These are phyloP conservation scores for Drosophila bipectinata DNA, from an alignment of 1,140 invertebrate genomes.

Conservation along the genomic window DNA sequence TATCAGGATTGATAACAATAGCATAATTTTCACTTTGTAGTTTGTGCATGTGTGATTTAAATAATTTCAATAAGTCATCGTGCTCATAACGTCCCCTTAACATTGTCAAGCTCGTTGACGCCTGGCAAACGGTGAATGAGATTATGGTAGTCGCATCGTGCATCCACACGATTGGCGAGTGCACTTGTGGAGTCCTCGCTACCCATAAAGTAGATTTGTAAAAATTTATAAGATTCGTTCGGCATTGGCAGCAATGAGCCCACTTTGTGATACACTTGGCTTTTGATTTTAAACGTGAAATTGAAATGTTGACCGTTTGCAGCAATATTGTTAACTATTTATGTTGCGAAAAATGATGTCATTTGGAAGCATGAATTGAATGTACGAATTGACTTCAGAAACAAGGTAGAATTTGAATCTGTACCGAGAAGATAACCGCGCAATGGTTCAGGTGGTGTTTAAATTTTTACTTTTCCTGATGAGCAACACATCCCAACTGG, in stretches of 20 bases:
- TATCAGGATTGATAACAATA: no score
- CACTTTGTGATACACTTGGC: conserved; percentile 11
- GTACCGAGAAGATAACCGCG: no score
- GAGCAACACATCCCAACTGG: no score
- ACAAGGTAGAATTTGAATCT: no score
- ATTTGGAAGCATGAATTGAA: no score
- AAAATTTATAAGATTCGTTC: background rate
- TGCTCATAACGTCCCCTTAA: background rate
- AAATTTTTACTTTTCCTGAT: no score
- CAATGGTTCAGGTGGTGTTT: no score
- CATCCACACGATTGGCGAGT: background rate
- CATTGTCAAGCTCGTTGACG: background rate
- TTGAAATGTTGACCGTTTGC: conserved; percentile 1
- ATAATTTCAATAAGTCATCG: background rate
- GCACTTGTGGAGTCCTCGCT: background rate
- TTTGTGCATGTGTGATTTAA: background rate
- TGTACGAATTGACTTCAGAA: no score
- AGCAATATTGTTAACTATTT: conserved; percentile 3
- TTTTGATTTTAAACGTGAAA: conserved; percentile 4
- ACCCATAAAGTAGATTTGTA: conserved; percentile 2
- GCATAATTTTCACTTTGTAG: background rate
- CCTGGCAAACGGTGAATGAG: background rate
- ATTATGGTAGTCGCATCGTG: no score
- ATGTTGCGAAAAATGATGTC: no score
- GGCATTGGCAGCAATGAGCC: conserved; percentile 2